Base-by-base conservation (phyloP, 2,113 vertebrate species). In the Epinephelus cyanopodus region DNA sequence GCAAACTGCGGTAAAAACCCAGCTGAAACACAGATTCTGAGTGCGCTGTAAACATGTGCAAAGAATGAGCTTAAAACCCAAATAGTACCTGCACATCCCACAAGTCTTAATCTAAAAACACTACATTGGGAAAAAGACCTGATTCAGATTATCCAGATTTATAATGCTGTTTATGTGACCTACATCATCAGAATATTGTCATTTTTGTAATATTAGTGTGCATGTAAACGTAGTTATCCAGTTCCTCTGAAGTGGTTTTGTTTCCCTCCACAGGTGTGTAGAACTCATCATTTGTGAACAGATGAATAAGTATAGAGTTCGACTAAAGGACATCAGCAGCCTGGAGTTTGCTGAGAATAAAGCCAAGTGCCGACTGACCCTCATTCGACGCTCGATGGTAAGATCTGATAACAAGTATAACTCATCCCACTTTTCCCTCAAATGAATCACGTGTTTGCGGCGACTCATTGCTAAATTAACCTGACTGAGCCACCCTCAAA, bases 311-410 rank as follows among this genome's bases (percentile, higher is more conserved):
- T 99, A 99, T 89, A 97, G 94, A 82, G 96, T 98, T 73, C 95
- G 98, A 65, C 95, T 99, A 75, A 99, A 99, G 95, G 99, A 99
- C 91, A 99, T 99, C 94, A 99, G 84, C 89, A 99, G 97, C 83
- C 92, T 99, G 94, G 98, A 99, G 93, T 99, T 99, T 74, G 99
- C 98, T 0, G 99, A 99, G 93, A 99, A 96, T 91, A 98, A 99
- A 90, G 99, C 99, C 88, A 99, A 98, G 93, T 97, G 95, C 84
- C 97, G 98, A 56, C 95, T 99, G 71, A 99, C 97, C 0, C 82
- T 98, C 82, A 98, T 99, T 76, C 97, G 97, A 73, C 96, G 96
- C 87, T 99, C 99, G 1, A 99, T 99, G 97, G 99, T 99, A 94
- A 97, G 97, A 57, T 79, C 57, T 52, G 57, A 21, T 63, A 54